Conservation (phyloP, 2,113 vertebrate genomes). For the Orthonyx spaldingii region DNA sequence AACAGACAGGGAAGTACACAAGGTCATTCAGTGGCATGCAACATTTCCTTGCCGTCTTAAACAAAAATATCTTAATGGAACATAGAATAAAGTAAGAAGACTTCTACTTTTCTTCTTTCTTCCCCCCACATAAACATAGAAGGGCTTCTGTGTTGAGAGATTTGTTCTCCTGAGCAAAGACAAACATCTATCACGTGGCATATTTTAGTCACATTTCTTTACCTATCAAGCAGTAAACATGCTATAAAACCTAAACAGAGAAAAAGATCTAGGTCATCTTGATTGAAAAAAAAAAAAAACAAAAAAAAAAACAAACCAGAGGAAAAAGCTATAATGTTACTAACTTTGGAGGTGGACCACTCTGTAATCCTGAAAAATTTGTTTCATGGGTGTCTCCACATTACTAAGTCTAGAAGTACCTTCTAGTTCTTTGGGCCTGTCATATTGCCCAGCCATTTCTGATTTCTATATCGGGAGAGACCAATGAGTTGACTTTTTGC, state of each 20-base stretch:
- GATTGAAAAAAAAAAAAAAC: background rate
- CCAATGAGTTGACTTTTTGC: background rate
- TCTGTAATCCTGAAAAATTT: background rate
- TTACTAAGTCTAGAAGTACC: background rate
- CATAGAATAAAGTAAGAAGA: background rate
- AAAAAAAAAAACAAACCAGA: too few species aligned
- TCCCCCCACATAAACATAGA: background rate
- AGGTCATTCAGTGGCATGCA: background rate
- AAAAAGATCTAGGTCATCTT: background rate
- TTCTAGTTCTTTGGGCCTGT: background rate
- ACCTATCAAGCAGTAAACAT: background rate
- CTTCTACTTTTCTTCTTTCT: background rate
- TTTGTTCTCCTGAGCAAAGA: background rate
- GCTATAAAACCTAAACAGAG: background rate
- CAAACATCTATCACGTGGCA: background rate
- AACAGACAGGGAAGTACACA: background rate
- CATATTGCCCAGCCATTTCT: background rate
- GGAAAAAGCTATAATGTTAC: background rate
- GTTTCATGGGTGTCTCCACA: background rate
- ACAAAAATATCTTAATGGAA: background rate
- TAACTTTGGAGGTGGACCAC: background rate
- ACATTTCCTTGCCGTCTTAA: background rate
- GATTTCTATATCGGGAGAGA: background rate
- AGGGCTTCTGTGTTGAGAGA: background rate
- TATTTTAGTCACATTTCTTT: background rate